Percentiles rank a stretch among this genome's conserved stretches.
These are phyloP conservation scores for Urocyon cinereoargenteus DNA, from an alignment of 2,797 vertebrate genomes.

Conservation along the genomic window DNA sequence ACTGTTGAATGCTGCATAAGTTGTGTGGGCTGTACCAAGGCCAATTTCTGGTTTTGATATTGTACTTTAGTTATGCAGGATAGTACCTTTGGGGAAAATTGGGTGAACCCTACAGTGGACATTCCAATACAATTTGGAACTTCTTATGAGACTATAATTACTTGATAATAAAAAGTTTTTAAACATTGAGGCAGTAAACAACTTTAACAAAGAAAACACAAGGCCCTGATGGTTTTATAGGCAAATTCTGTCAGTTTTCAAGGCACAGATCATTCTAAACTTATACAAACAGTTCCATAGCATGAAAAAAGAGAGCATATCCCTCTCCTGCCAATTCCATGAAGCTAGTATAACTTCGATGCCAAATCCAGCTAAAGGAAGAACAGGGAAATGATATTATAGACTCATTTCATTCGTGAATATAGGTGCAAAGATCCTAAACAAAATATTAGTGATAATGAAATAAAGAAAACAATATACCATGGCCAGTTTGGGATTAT, in stretches of 20 bases:
- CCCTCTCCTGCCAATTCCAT: not conserved
- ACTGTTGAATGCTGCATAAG: not conserved
- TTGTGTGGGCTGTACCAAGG: not conserved
- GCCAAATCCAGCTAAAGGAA: not conserved
- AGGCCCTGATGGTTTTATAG: not conserved
- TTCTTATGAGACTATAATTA: slow-evolving; percentile 1
- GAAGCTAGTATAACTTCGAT: not conserved
- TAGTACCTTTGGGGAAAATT: not conserved
- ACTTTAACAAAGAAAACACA: not conserved
- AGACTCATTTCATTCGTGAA: not conserved
- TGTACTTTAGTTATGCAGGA: not conserved
- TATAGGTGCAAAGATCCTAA: not conserved
- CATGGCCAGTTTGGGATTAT: not conserved
- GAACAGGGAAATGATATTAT: not conserved
- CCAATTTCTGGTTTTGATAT: not conserved
- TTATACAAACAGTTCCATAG: not conserved
- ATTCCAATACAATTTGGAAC: not conserved
- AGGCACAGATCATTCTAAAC: not conserved
- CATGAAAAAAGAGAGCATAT: not conserved
- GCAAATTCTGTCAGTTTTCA: not conserved
- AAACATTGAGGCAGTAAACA: not conserved
- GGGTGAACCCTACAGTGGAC: not conserved
- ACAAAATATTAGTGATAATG: not conserved
- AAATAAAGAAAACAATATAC: not conserved
- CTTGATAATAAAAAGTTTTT: not conserved